These are phyloP conservation scores for Cherax destructor DNA, from an alignment of 1,140 invertebrate species.

Conservation along the genomic window DNA sequence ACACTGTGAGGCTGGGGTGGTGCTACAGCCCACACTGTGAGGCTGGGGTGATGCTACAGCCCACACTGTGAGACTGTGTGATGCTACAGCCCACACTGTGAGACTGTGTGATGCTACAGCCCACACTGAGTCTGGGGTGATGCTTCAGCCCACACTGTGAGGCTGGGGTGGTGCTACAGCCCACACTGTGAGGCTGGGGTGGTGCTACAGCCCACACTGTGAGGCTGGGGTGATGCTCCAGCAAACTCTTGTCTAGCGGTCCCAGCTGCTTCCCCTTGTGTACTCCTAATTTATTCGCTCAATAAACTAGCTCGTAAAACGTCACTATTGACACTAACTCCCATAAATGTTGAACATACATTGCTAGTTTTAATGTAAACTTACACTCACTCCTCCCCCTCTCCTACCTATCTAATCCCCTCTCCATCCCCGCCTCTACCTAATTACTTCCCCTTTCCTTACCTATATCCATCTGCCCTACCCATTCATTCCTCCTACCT, in stretches of 20 bases:
- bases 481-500: background rate
- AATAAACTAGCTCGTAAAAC: constrained; percentile 44
- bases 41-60: background rate
- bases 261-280: background rate
- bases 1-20: background rate
- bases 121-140: no score
- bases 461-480: no score
- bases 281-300: constrained; percentile 23
- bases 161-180: background rate
- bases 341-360: constrained; percentile 23
- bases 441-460: no score
- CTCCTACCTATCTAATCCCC: no score
- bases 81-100: no score
- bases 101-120: constrained; percentile 3
- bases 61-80: background rate
- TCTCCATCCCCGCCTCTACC: no score
- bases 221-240: background rate
- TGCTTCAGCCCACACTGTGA: background rate
- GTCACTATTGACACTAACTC: constrained; percentile 39
- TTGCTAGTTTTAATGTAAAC: constrained; percentile 22
- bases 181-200: background rate
- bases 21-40: background rate
- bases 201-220: background rate
- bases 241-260: background rate
- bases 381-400: background rate